A percentile compares a stretch with the other conserved stretches of the same genome.
These are phyloP conservation scores for Magallana gigas DNA, from an alignment of 1,140 invertebrate species.

Conservation along the genomic window DNA sequence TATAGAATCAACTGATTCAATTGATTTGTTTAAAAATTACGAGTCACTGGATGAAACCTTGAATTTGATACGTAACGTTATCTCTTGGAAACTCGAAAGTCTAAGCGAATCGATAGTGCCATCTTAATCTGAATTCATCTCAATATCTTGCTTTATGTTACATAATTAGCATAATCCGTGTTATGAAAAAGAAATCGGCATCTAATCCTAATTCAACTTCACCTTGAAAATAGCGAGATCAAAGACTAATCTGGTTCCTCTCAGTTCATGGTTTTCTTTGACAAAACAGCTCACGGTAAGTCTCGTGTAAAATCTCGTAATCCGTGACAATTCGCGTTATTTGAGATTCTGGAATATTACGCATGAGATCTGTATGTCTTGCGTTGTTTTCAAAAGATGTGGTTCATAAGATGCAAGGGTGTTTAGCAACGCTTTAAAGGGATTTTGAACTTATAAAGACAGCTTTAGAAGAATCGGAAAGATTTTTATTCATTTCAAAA, in stretches of 20 bases:
- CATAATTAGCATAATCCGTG: background rate
- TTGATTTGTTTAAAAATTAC: no score
- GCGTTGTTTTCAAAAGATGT: background rate
- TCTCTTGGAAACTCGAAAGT: no score
- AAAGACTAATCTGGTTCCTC: background rate
- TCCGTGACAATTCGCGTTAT: conserved; percentile 27
- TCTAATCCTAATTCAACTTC: background rate
- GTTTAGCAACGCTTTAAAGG: conserved; percentile 6
- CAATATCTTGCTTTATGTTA: background rate
- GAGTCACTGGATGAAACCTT: no score
- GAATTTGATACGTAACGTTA: no score
- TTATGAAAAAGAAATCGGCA: background rate
- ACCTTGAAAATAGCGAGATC: conserved; percentile 8
- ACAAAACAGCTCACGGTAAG: background rate
- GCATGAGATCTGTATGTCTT: background rate
- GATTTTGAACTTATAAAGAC: background rate
- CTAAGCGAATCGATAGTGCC: no score
- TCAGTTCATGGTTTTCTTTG: background rate
- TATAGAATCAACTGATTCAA: no score
- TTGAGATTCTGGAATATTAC: background rate
- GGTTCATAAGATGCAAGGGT: background rate
- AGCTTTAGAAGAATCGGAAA: background rate
- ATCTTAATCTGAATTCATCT: no score
- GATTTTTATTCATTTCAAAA: conserved; percentile 13
- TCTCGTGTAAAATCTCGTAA: conserved; percentile 31